phyloP scores from a whole-genome alignment of 2,888 invertebrate species.

The Reticulitermes lucifugus region DNA sequence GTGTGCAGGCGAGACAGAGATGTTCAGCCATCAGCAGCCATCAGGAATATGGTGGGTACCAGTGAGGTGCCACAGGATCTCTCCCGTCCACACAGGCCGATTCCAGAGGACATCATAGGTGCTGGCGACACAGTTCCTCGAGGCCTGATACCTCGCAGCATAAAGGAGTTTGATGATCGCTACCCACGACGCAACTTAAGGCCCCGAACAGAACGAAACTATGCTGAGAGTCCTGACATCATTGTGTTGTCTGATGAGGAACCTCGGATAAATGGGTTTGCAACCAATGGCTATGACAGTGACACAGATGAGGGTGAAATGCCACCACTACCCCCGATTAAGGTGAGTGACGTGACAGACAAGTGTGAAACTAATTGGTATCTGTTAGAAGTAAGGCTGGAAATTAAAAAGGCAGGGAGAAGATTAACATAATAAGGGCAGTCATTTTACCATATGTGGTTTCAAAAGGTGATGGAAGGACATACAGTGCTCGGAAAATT shows the following conservation, averaged over 20 bases:
- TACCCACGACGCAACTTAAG: conserved; percentile 77
- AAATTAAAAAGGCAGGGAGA: too few species aligned
- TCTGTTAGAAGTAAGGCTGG: too few species aligned
- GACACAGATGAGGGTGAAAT: conserved; percentile 70
- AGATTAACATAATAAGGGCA: too few species aligned
- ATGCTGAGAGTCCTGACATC: conserved; percentile 84
- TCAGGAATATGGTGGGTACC: conserved; percentile 16
- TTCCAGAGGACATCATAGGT: conserved; percentile 14
- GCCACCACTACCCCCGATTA: conserved; percentile 79
- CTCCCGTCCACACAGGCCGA: conserved; percentile 45
- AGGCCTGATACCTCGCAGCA: conserved; percentile 49
- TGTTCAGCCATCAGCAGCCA: not conserved
- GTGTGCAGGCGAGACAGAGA: conserved; percentile 48
- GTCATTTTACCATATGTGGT: too few species aligned
- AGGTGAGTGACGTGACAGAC: conserved; percentile 59
- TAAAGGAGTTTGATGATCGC: conserved; percentile 62
- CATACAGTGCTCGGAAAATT: too few species aligned
- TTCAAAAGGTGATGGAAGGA: too few species aligned
- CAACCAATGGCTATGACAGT: conserved; percentile 71
- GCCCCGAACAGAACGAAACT: conserved; percentile 87
- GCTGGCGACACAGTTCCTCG: conserved; percentile 30
- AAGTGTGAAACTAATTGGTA: too few species aligned
- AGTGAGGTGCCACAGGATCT: conserved; percentile 50
- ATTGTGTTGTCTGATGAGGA: conserved; percentile 64
- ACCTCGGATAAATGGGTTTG: conserved; percentile 66